phyloP scores from a whole-genome alignment of 1,140 invertebrate species.

The Brachionus rotundiformis region DNA sequence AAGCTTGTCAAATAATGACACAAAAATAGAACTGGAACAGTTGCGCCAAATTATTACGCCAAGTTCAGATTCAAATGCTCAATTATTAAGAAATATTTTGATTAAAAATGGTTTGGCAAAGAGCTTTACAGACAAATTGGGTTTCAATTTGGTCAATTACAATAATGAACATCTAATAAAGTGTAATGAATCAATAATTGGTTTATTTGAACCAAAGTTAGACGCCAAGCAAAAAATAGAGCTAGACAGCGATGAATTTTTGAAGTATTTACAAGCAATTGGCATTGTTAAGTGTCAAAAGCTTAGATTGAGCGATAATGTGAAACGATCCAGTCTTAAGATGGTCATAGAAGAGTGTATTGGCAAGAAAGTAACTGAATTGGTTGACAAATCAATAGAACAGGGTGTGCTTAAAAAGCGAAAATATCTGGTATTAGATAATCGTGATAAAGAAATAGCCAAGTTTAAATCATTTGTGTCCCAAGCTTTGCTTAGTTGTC shows the following conservation, averaged over 20 bases:
- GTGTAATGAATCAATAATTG: background rate
- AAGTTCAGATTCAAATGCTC: background rate
- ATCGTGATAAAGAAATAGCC: background rate
- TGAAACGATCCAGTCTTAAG: background rate
- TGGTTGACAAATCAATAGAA: background rate
- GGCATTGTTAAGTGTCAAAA: background rate
- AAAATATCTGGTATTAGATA: background rate
- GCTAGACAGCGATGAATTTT: background rate
- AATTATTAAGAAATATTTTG: background rate
- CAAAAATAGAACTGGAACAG: background rate
- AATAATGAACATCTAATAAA: background rate
- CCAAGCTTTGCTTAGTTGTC: background rate
- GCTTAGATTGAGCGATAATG: background rate
- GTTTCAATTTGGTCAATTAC: background rate
- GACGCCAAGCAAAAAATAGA: background rate
- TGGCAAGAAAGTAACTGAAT: background rate
- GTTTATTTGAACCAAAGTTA: background rate
- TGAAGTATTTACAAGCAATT: background rate
- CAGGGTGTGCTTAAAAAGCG: background rate
- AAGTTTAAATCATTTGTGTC: conserved; percentile 29
- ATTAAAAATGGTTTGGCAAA: background rate
- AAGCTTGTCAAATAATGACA: background rate
- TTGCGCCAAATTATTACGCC: background rate
- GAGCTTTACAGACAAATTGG: background rate
- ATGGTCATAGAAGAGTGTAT: background rate